These are phyloP conservation scores for Heterodera carotae DNA, from an alignment of 1,140 invertebrate species.

Conservation along the genomic window DNA sequence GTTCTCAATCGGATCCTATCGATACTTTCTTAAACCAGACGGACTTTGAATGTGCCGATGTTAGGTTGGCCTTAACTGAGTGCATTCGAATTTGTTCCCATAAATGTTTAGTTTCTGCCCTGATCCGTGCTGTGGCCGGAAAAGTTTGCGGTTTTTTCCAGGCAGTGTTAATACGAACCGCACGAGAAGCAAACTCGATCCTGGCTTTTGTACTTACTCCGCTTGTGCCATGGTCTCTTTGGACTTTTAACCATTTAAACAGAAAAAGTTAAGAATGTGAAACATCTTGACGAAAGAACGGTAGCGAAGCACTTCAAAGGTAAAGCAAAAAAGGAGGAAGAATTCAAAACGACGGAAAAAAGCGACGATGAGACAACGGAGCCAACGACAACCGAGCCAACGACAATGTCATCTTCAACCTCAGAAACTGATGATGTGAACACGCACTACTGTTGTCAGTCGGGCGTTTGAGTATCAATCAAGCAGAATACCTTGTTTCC, in stretches of 20 bases:
- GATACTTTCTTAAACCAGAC: slow-evolving; percentile 11
- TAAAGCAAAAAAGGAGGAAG: not conserved
- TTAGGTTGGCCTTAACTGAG: slow-evolving; percentile 14
- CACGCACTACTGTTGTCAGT: slow-evolving; percentile 26
- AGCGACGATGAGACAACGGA: not conserved
- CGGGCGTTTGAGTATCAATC: not conserved
- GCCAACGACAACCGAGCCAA: not conserved
- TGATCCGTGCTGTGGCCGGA: slow-evolving; percentile 23
- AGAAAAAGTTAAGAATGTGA: not conserved
- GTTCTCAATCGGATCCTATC: slow-evolving; percentile 2
- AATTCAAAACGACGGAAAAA: not conserved
- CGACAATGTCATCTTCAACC: not conserved
- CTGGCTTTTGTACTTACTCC: not conserved
- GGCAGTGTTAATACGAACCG: not conserved
- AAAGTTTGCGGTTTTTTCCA: slow-evolving; percentile 6
- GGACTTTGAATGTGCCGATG: slow-evolving; percentile 26
- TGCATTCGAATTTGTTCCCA: too few species aligned
- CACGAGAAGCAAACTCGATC: too few species aligned
- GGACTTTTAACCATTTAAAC: not conserved
- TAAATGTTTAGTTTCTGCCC: slow-evolving; percentile 16
- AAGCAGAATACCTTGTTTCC: not conserved
- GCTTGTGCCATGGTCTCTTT: not conserved
- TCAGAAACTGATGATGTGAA: not conserved
- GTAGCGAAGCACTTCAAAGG: not conserved
- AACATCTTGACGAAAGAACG: not conserved